Evolutionary conservation across 2,888 invertebrate genomes (phyloP), one percentile per base, ranked within the genome.

Genomic region (Temnothorax ravouxi): DNA sequence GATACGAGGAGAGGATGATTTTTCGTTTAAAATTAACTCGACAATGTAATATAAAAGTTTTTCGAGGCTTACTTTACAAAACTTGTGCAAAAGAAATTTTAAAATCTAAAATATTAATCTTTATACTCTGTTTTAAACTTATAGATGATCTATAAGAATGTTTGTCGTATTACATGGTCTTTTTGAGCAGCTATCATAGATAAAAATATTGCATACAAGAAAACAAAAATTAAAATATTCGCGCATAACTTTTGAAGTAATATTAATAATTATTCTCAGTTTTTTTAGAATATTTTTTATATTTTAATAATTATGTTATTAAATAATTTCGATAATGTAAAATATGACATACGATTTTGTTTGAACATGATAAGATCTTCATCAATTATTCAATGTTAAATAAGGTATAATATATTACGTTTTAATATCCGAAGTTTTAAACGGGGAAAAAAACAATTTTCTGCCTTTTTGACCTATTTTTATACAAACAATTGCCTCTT

Each of bases 21-120:
- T 4, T 11, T 29, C 34, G n/a, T 61, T 74, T 74, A 74, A 74
- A 74, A 74, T 29, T 61, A 74, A 61, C 29, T 47, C 15, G 15
- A 18, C 8, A 61, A 13, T 21, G 59, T n/a, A 25, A 59, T 15
- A 5, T 8, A 15, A 29, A 29, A 61, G 3, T 18, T 72, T 41
- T 25, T 18, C 18, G 41, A 56, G 1, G 6, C 13, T 56, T 38
- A 38, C 9, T 25, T 29, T 25, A 1, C 1, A 25, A 25, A 25
- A 25, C 25, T 25, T 44, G 25, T 18, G 5, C 4, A n/a, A 61
- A 56, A 44, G 13, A 8, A 21, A 47, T 3, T 59, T 47, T 44
- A 9, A 44, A n/a, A 13, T 25, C 21, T 54, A 8, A 11, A 34
- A 21, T 13, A 38, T 59, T 29, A 18, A 41, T 56, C 29, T n/a